Base-by-base conservation (phyloP, 2,113 vertebrate genomes). In the Malurus elegans region DNA sequence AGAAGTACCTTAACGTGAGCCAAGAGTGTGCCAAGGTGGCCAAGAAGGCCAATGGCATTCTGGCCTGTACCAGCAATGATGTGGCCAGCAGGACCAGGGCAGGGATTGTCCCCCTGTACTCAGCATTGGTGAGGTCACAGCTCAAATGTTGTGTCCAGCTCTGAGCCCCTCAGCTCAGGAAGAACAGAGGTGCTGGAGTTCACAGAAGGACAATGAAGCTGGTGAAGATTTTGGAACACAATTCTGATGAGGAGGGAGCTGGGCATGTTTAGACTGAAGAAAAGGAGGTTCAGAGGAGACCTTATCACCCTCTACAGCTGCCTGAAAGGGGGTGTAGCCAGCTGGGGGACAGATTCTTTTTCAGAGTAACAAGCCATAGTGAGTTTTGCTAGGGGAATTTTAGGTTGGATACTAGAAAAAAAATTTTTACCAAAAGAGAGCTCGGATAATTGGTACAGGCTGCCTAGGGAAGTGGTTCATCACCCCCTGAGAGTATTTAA, bases 341-440 rank as follows among this genome's bases (percentile, higher is more conserved):
- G 13, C 25, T 45, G 18, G 31, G 13, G 25, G 10, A 57, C 32
- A 16, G 9, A 17, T 18, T 57, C 10, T 50, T 26, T 51, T 36
- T n/a, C 18, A 10, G 18, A 31, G 19, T 29, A 47, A 28, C 5
- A 54, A 71, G 17, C 4, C 66, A 36, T 10, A 36, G 21, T 14
- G 23, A 50, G 9, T 8, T 32, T 31, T 18, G 4, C 12, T 21
- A 44, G 4, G 8, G 18, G 9, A 36, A 21, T 50, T 88, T 72
- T 23, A 44, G 26, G 5, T 14, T 58, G 23, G 34, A 32, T 44
- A 44, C 36, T 57, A 51, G 14, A 57, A 38, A 44, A 80, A 36
- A 31, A 3, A 18, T 57, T 14, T 50, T 44, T 14, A 32, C 3
- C 0, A 0, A 16, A 44, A 80, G 8, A 8, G 3, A 32, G 57